Base-by-base conservation (phyloP, 2,888 invertebrate genomes). In the Ernsta delagoae region DNA sequence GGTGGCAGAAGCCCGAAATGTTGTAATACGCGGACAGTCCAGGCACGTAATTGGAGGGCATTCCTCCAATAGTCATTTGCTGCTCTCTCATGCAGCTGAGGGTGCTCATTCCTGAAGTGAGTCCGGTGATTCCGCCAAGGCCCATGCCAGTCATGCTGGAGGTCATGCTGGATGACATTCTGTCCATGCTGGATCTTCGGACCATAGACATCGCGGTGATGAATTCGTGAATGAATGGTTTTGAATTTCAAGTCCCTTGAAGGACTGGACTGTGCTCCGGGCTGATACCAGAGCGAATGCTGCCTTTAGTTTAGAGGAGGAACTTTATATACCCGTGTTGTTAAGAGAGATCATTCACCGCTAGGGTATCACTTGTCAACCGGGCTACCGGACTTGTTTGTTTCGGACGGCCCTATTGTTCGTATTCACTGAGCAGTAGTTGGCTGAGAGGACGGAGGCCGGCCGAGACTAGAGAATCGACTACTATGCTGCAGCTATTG, bases 141-240 rank as follows among this genome's bases (percentile, higher is more conserved):
- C 93, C 92, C 92, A 93, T 93, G 65, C 93, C 90, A 77, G 93
- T 93, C 86, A 93, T 91, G 78, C 93, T 94, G 69, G 93, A 93
- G 64, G 90, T 93, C 92, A 91, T 94, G 82, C 90, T 93, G 70
- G 89, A 90, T 76, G 93, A 92, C 93, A 93, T 93, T 75, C 92
- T 89, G 84, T 93, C 93, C 88, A 92, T 91, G 77, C 89, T 91
- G 74, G 92, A 89, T 79, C 89, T 84, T 78, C 88, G 83, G 70
- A 88, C 89, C 86, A 88, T 88, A 77, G 89, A 83, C 88, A 89
- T 72, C 63, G 56, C 34, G 69, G 59, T 59, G 63, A 50, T 39
- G 57, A 11, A n/a, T 63, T 41, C 61, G 67, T 57, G 59, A 59
- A 45, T 50, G 59, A 63, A 65, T 54, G 66, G 73, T 70, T 73